Conservation (phyloP, 2,797 vertebrate genomes). For the Rhinatrema bivittatum region DNA sequence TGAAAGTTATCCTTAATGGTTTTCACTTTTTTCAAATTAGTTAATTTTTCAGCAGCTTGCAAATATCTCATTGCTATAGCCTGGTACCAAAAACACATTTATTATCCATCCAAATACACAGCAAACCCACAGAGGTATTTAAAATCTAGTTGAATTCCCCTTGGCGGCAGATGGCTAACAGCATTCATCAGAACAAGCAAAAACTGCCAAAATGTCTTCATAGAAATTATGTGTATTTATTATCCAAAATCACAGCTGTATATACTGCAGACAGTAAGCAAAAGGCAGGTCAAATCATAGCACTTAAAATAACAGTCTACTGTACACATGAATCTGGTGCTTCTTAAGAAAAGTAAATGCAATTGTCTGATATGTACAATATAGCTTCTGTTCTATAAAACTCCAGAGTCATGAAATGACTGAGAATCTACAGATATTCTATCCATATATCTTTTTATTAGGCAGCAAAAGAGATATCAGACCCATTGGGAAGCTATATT, state of each 20-base stretch:
- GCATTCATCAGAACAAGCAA: constrained; percentile 48
- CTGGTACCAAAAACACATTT: constrained; percentile 35
- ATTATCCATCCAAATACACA: constrained; percentile 48
- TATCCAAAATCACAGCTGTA: constrained; percentile 46
- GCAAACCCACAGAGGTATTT: constrained; percentile 51
- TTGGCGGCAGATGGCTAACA: constrained; percentile 46
- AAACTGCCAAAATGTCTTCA: constrained; percentile 42
- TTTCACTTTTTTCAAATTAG: constrained; percentile 8
- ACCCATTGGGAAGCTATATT: too few species aligned
- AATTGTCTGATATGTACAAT: too few species aligned
- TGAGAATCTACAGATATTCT: too few species aligned
- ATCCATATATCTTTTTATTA: too few species aligned
- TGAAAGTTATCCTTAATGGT: too few species aligned
- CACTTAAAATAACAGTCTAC: too few species aligned
- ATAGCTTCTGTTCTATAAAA: too few species aligned
- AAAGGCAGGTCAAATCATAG: too few species aligned
- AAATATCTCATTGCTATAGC: constrained; percentile 35
- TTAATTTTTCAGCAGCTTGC: constrained; percentile 23
- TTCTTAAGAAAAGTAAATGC: too few species aligned
- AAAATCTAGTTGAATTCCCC: constrained; percentile 46
- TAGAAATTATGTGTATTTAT: constrained; percentile 47
- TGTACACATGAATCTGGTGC: too few species aligned
- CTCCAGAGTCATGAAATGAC: too few species aligned
- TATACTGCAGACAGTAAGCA: constrained; percentile 38
- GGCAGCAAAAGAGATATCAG: too few species aligned